Percentiles rank a stretch among this genome's conserved stretches.
Evolutionary conservation across 2,797 vertebrate genomes (phyloP).

Genomic region (Falco biarmicus): DNA sequence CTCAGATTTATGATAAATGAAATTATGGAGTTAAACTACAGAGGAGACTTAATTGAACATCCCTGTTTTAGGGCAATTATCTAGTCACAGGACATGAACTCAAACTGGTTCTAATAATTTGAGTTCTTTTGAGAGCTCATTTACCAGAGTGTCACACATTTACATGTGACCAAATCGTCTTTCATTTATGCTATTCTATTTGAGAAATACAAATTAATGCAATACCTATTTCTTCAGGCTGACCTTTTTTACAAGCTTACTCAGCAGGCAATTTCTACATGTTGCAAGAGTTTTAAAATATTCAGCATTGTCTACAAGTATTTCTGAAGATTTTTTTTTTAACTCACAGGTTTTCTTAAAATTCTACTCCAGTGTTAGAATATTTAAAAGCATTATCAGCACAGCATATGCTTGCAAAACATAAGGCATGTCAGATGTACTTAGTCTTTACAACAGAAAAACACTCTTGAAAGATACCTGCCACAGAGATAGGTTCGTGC

Average conservation of each 20-base stretch:
- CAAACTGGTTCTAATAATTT: not conserved
- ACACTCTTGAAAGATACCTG: not conserved
- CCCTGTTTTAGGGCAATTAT: not conserved
- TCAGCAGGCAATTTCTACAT: not conserved
- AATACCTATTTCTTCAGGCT: not conserved
- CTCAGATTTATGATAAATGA: not conserved
- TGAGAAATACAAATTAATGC: not conserved
- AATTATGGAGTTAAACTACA: not conserved
- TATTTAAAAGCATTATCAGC: not conserved
- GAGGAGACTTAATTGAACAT: not conserved
- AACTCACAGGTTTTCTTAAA: not conserved
- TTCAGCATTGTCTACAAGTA: not conserved
- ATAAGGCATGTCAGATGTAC: not conserved
- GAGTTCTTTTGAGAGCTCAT: not conserved
- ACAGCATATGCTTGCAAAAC: not conserved
- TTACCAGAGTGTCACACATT: not conserved
- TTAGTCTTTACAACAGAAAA: not conserved
- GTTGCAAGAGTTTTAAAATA: not conserved
- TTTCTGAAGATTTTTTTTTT: not conserved
- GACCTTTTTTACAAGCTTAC: not conserved
- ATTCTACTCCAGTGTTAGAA: not conserved
- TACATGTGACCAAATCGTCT: accelerated
- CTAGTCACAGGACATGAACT: not conserved
- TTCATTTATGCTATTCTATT: not conserved
- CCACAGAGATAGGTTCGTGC: not conserved